Percentiles rank a stretch among this genome's conserved stretches.
Evolutionary conservation across 1,140 invertebrate species (phyloP).

Genomic region (Ooceraea biroi): DNA sequence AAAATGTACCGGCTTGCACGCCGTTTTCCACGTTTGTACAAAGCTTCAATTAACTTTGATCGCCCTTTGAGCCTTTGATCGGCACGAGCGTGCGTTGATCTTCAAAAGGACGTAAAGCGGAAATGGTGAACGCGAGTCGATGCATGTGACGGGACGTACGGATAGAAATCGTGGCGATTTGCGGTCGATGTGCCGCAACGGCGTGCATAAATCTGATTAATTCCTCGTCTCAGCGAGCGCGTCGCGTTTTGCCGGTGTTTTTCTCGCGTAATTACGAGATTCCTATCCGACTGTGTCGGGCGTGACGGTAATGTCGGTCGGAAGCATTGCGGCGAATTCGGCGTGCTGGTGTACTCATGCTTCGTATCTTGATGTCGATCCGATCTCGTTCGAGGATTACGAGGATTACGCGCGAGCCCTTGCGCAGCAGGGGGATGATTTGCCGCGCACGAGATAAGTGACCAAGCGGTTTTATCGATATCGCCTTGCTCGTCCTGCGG

Average conservation of each 20-base stretch:
- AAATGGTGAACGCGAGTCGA: neutral
- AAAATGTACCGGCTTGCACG: constrained; percentile 5
- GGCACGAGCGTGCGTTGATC: neutral
- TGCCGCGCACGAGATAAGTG: constrained; percentile 57
- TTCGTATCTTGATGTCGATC: constrained; percentile 57
- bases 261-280: constrained; percentile 42
- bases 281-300: neutral
- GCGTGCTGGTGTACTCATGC: constrained; percentile 32
- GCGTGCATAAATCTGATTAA: constrained; percentile 31
- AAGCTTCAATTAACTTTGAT: neutral
- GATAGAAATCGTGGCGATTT: neutral
- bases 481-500: constrained; percentile 39
- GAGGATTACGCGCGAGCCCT: constrained; percentile 38
- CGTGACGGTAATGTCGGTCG: constrained; percentile 27
- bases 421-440: constrained; percentile 48
- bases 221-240: neutral
- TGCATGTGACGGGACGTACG: too few relatives aligned
- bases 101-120: neutral
- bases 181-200: neutral
- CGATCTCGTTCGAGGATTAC: constrained; percentile 54
- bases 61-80: too few relatives aligned
- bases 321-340: constrained; percentile 30
- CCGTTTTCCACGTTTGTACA: neutral
- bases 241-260: constrained; percentile 14
- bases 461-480: constrained; percentile 62